phyloP scores from a whole-genome alignment of 2,888 invertebrate genomes.

The Agonopterix heracliana region DNA sequence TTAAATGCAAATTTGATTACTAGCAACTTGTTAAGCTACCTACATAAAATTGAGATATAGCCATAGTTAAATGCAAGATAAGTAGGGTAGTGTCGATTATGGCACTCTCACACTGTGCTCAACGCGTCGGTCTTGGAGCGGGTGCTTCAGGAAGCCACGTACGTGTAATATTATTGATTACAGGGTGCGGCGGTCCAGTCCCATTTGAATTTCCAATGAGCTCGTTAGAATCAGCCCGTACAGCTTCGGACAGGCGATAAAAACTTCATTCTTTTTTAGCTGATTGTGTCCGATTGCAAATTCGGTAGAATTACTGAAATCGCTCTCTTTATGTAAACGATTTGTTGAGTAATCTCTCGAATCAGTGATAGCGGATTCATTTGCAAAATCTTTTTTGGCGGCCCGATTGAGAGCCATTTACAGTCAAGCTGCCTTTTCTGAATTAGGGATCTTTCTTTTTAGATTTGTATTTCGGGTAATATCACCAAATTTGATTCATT shows the following conservation, averaged over 20 bases:
- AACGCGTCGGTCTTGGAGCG: slow-evolving; percentile 1
- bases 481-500: no score
- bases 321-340: slow-evolving; percentile 34
- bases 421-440: neutral
- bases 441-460: neutral
- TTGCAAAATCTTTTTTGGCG: slow-evolving; percentile 3
- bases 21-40: no score
- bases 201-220: slow-evolving; percentile 75
- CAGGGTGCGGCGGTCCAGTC: slow-evolving; percentile 60
- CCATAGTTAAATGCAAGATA: neutral
- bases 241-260: slow-evolving; percentile 53
- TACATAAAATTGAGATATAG: slow-evolving; percentile 2
- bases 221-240: slow-evolving; percentile 64
- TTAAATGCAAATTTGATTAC: no score
- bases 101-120: slow-evolving; percentile 4
- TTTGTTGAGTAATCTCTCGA: slow-evolving; percentile 20
- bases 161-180: slow-evolving; percentile 75
- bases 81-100: slow-evolving; percentile 11
- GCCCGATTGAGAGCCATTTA: neutral
- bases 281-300: slow-evolving; percentile 48
- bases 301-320: slow-evolving; percentile 41
- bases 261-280: slow-evolving; percentile 57
- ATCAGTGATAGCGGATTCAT: slow-evolving; percentile 8
- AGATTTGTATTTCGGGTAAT: no score
- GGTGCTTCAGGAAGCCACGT: slow-evolving; percentile 61